Percentiles rank a stretch among this genome's conserved stretches.
These are phyloP conservation scores for Danaus chrysippus DNA, from an alignment of 2,888 invertebrate genomes.

Conservation along the genomic window DNA sequence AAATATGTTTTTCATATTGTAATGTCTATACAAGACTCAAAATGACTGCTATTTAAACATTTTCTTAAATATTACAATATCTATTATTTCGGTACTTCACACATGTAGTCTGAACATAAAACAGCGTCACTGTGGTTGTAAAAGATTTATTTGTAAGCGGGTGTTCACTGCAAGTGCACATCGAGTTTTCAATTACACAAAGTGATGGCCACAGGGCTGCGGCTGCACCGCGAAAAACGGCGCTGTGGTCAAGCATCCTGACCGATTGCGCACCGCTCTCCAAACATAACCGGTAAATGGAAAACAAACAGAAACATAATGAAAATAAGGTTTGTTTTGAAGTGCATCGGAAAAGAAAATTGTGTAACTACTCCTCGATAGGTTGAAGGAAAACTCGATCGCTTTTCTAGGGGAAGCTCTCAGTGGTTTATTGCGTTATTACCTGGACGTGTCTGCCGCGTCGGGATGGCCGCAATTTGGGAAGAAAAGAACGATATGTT, in stretches of 20 bases:
- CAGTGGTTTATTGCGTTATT: conserved; percentile 79
- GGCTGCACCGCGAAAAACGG: conserved; percentile 67
- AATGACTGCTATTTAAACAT: too few relatives aligned
- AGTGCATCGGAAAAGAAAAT: conserved; percentile 47
- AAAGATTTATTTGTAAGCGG: conserved; percentile 69
- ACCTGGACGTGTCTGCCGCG: conserved; percentile 76
- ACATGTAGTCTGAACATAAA: conserved; percentile 19
- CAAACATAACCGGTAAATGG: conserved; percentile 36
- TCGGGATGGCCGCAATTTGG: conserved; percentile 75
- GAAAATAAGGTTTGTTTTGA: conserved; percentile 59
- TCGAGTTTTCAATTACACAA: conserved; percentile 78
- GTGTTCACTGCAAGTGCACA: conserved; percentile 71
- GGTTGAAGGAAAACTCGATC: conserved; percentile 77
- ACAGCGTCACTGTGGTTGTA: conserved; percentile 35
- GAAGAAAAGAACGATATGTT: conserved; percentile 75
- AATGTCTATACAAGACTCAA: too few relatives aligned
- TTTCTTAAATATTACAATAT: not conserved
- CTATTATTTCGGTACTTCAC: conserved; percentile 6
- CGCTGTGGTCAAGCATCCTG: conserved; percentile 63
- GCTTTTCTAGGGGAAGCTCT: conserved; percentile 76
- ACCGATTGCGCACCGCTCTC: conserved; percentile 64
- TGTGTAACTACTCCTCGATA: conserved; percentile 71
- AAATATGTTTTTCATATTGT: too few relatives aligned
- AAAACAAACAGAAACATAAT: conserved; percentile 53
- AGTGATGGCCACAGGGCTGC: conserved; percentile 67